phyloP scores from a whole-genome alignment of 2,888 invertebrate genomes.

The Sipunculus nudus region DNA sequence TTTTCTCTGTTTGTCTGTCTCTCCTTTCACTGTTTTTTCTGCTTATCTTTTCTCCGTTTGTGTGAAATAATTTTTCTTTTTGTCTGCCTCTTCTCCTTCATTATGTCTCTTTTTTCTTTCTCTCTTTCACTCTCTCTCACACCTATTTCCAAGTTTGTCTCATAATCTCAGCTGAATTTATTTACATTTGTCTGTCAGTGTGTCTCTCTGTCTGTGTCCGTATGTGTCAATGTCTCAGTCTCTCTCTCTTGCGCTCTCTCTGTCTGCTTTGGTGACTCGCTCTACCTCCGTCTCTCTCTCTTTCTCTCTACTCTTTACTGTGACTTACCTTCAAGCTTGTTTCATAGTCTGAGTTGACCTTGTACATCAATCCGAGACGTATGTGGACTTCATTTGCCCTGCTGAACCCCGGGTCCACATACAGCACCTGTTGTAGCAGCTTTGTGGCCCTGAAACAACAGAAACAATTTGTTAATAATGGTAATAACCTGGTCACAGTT shows the following conservation, averaged over 20 bases:
- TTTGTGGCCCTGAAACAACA: constrained; percentile 84
- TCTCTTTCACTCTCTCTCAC: too few species aligned
- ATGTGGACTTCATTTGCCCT: constrained; percentile 96
- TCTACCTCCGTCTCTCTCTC: background rate
- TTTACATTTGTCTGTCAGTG: background rate
- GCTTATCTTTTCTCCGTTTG: too few species aligned
- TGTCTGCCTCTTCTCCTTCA: too few species aligned
- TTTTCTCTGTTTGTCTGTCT: too few species aligned
- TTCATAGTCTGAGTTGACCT: constrained; percentile 90
- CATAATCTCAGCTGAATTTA: background rate
- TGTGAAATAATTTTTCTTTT: too few species aligned
- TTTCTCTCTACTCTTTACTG: background rate
- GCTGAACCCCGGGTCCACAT: constrained; percentile 90
- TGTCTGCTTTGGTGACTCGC: too few species aligned
- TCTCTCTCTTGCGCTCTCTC: background rate
- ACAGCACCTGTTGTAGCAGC: constrained; percentile 93
- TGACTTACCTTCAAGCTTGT: constrained; percentile 78
- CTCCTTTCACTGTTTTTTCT: too few species aligned
- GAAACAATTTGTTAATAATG: constrained; percentile 48
- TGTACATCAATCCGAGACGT: constrained; percentile 96
- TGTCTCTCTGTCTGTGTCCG: background rate
- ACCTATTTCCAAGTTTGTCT: too few species aligned
- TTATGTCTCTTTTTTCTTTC: too few species aligned
- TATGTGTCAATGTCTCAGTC: background rate
- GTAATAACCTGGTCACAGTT: background rate